Conservation (phyloP, 2,113 vertebrate genomes). For the Microcebus tavaratra region DNA sequence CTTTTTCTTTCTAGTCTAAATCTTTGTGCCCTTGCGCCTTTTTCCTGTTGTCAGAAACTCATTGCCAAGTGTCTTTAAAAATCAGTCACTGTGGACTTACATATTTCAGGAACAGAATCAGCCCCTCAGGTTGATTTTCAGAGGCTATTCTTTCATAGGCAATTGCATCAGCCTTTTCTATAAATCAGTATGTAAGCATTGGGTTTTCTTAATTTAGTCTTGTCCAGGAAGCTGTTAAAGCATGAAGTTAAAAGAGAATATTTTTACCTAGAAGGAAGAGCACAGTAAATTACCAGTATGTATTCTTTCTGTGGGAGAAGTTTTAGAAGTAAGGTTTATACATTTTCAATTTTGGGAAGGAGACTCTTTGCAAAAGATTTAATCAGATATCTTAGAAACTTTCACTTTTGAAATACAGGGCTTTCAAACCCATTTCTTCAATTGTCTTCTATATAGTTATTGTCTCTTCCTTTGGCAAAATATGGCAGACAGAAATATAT, state of each 20-base stretch:
- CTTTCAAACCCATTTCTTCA: constrained; percentile 50
- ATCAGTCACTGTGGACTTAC: not conserved
- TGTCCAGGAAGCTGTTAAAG: constrained; percentile 51
- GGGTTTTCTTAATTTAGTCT: constrained; percentile 49
- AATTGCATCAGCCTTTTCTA: constrained; percentile 38
- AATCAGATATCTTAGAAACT: constrained; percentile 2
- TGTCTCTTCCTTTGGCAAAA: constrained; percentile 49
- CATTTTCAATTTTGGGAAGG: not conserved
- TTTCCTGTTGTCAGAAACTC: not conserved
- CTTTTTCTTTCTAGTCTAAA: not conserved
- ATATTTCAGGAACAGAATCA: constrained; percentile 42
- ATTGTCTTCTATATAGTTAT: constrained; percentile 49
- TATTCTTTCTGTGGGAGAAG: constrained; percentile 29
- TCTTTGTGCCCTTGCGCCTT: not conserved
- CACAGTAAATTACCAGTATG: not conserved
- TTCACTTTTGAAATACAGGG: constrained; percentile 6
- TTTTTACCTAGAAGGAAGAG: not conserved
- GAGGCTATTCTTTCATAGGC: constrained; percentile 4
- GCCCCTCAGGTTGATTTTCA: constrained; percentile 49
- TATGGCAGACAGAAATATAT: constrained; percentile 9
- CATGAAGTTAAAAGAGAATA: not conserved
- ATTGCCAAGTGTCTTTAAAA: constrained; percentile 41
- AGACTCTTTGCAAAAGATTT: constrained; percentile 30
- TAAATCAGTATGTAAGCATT: not conserved
- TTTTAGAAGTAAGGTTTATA: constrained; percentile 61